A percentile compares a stretch with the other conserved stretches of the same genome.
These are phyloP conservation scores for Drosophila mettleri DNA, from an alignment of 2,888 invertebrate genomes.

Conservation along the genomic window DNA sequence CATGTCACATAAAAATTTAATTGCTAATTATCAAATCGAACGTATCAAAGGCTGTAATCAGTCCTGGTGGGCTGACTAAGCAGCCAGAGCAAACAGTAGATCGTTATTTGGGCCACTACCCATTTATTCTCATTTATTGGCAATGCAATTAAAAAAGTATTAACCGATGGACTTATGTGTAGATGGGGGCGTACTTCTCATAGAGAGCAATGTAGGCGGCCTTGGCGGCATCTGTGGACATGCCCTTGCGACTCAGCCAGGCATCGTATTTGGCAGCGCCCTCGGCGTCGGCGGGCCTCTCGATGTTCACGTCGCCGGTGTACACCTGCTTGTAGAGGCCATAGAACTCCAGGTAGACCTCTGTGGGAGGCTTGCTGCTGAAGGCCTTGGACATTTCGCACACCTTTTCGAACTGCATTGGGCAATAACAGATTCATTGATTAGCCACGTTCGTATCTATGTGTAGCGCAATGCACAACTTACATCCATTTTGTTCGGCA, in stretches of 20 bases:
- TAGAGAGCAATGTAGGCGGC: slow-evolving; percentile 91
- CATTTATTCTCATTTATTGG: slow-evolving; percentile 31
- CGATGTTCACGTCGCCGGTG: slow-evolving; percentile 92
- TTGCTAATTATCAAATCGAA: slow-evolving; percentile 25
- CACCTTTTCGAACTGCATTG: slow-evolving; percentile 64
- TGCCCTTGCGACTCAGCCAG: slow-evolving; percentile 94
- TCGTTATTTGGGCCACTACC: background rate
- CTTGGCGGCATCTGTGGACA: slow-evolving; percentile 91
- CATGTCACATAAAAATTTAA: slow-evolving; percentile 36
- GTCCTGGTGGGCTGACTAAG: slow-evolving; percentile 33
- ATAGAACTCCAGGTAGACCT: slow-evolving; percentile 93
- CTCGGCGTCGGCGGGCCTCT: slow-evolving; percentile 93
- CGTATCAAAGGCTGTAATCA: slow-evolving; percentile 38
- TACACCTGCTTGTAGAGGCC: slow-evolving; percentile 93
- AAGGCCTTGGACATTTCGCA: slow-evolving; percentile 87
- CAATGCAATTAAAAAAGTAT: slow-evolving; percentile 12
- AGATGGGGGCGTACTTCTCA: slow-evolving; percentile 86
- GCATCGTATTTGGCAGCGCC: slow-evolving; percentile 97
- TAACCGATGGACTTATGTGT: slow-evolving; percentile 65
- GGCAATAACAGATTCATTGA: slow-evolving; percentile 11
- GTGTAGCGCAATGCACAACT: slow-evolving; percentile 36
- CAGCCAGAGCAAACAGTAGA: background rate
- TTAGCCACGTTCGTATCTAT: slow-evolving; percentile 10
- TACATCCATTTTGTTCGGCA: slow-evolving; percentile 61
- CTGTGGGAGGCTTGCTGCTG: slow-evolving; percentile 90